A percentile compares a stretch with the other conserved stretches of the same genome.
Conservation (phyloP, 1,140 invertebrate genomes). For the Amyelois transitella region DNA sequence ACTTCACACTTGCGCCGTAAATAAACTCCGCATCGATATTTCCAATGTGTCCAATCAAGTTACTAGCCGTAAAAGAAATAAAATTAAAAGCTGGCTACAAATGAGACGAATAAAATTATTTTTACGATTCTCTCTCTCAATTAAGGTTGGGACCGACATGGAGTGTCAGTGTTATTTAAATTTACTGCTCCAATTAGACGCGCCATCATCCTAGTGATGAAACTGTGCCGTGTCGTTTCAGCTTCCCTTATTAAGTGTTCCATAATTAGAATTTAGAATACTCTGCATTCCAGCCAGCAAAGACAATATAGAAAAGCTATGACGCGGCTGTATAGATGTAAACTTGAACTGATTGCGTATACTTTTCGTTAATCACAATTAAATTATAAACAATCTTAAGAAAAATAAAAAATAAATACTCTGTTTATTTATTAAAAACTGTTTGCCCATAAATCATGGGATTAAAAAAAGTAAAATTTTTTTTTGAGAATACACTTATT, state of each 20-base stretch:
- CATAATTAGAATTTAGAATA: conserved; percentile 73
- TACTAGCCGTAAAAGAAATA: conserved; percentile 54
- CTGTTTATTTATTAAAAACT: too few species aligned
- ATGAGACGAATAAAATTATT: conserved; percentile 71
- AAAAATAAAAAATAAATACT: too few species aligned
- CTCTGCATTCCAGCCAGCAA: conserved; percentile 13
- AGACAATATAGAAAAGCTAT: background rate
- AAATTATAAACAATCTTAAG: too few species aligned
- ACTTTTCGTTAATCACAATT: too few species aligned
- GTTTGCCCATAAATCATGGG: too few species aligned
- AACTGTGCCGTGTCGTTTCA: conserved; percentile 55
- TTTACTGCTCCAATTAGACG: conserved; percentile 70
- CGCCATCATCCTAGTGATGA: conserved; percentile 64
- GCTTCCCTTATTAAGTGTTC: conserved; percentile 69
- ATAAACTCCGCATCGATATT: conserved; percentile 35
- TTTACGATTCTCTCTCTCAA: conserved; percentile 71
- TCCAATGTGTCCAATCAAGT: conserved; percentile 46
- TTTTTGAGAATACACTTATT: too few species aligned
- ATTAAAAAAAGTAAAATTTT: too few species aligned
- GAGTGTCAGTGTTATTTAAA: conserved; percentile 72
- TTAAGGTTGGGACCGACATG: conserved; percentile 59
- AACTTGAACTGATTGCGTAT: too few species aligned
- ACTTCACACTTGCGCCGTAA: conserved; percentile 26
- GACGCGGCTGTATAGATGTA: too few species aligned
- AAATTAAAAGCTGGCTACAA: conserved; percentile 64